These are phyloP conservation scores for Tricholauxania praeusta DNA, from an alignment of 2,888 invertebrate genomes.

Conservation along the genomic window DNA sequence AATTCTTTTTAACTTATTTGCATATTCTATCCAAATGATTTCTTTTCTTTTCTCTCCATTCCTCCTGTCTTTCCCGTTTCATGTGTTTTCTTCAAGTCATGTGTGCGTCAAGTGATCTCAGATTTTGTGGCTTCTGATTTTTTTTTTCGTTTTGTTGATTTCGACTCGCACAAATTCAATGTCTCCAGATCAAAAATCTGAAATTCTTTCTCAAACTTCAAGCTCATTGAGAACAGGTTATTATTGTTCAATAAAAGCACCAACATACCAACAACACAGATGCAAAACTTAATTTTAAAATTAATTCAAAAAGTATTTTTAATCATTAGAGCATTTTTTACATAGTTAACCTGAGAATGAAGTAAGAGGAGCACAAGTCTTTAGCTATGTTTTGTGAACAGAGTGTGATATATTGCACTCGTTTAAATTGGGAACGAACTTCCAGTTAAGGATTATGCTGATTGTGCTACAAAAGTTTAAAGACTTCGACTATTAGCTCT, in stretches of 20 bases:
- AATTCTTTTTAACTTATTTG: slow-evolving; percentile 12
- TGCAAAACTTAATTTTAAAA: background rate
- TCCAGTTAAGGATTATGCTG: too few relatives aligned
- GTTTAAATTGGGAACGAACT: too few relatives aligned
- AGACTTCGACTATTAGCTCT: too few relatives aligned
- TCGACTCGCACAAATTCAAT: background rate
- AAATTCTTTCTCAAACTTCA: background rate
- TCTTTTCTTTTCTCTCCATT: background rate
- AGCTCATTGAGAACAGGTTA: slow-evolving; percentile 8
- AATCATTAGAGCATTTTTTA: too few relatives aligned
- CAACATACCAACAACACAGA: background rate
- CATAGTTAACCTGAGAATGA: too few relatives aligned
- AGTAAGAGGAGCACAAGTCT: too few relatives aligned
- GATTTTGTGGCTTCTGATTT: background rate
- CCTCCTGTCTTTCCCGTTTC: background rate
- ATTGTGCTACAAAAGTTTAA: too few relatives aligned
- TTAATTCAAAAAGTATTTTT: background rate
- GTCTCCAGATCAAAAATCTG: slow-evolving; percentile 5
- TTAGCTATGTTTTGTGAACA: too few relatives aligned
- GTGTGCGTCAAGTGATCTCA: slow-evolving; percentile 22
- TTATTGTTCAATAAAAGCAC: background rate
- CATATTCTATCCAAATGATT: slow-evolving; percentile 12
- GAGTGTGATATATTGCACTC: too few relatives aligned
- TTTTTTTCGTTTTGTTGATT: background rate
- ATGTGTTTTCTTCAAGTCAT: background rate